Percentiles rank a stretch among this genome's conserved stretches.
These are phyloP conservation scores for Hymenochirus boettgeri DNA, from an alignment of 2,113 vertebrate genomes.

Conservation along the genomic window DNA sequence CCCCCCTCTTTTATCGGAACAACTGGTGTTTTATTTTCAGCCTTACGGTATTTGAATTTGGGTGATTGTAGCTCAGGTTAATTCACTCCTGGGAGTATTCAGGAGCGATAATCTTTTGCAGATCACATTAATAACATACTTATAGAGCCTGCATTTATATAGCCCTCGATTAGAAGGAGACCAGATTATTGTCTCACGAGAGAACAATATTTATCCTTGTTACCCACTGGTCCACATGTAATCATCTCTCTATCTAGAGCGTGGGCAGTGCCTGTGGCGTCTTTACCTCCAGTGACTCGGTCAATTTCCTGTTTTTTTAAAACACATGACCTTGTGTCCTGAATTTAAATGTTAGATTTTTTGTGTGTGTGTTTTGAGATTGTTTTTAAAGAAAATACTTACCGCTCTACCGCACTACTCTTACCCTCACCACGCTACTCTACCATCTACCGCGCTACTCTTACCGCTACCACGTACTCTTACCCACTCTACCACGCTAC, in stretches of 20 bases:
- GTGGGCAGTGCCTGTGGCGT: slow-evolving; percentile 48
- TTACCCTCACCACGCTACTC: too few species aligned
- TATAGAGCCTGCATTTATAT: slow-evolving; percentile 26
- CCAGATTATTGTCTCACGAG: background rate
- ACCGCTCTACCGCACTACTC: too few species aligned
- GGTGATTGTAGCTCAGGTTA: slow-evolving; percentile 19
- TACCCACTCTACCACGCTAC: too few species aligned
- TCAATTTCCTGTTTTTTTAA: too few species aligned
- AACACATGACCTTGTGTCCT: too few species aligned
- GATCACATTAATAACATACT: slow-evolving; percentile 43
- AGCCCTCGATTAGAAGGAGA: slow-evolving; percentile 22
- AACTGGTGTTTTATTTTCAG: background rate
- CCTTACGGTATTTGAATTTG: slow-evolving; percentile 18
- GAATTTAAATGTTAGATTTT: too few species aligned
- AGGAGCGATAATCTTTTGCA: slow-evolving; percentile 31
- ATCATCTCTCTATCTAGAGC: background rate
- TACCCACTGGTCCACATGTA: slow-evolving; percentile 2
- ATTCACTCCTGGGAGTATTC: slow-evolving; percentile 12
- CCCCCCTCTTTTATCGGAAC: background rate
- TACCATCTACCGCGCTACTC: too few species aligned
- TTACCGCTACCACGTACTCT: too few species aligned
- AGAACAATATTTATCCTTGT: slow-evolving; percentile 1
- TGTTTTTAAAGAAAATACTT: too few species aligned
- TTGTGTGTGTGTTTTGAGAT: too few species aligned
- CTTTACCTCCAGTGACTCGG: background rate